Evolutionary conservation across 2,797 vertebrate genomes (phyloP).

Genomic region (Spea hammondii): DNA sequence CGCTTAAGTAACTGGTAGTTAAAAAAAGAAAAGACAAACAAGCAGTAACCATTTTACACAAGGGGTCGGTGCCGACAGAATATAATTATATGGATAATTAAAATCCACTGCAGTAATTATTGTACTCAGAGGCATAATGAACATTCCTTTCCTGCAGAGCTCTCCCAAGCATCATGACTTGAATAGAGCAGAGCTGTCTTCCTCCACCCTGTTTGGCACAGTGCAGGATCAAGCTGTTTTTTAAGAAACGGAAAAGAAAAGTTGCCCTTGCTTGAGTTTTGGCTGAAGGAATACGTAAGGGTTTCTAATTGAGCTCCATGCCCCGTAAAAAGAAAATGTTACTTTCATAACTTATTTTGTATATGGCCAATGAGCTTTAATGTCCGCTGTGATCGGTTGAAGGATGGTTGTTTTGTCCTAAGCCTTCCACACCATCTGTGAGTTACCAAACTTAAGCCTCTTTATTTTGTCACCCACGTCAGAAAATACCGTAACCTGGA

Average conservation of each 20-base stretch:
- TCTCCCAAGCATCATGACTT: constrained; percentile 49
- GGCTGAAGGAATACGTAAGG: constrained; percentile 45
- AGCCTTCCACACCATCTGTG: constrained; percentile 8
- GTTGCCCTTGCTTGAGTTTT: constrained; percentile 40
- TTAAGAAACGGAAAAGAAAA: constrained; percentile 45
- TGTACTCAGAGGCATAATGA: constrained; percentile 14
- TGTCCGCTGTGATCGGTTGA: neutral
- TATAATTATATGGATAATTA: constrained; percentile 48
- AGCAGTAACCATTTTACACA: constrained; percentile 15
- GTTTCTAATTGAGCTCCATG: constrained; percentile 28
- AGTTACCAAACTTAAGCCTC: constrained; percentile 7
- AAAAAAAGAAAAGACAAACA: neutral
- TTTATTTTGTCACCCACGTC: constrained; percentile 3
- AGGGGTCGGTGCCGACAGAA: constrained; percentile 19
- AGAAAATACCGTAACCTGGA: constrained; percentile 27
- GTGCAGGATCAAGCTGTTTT: constrained; percentile 41
- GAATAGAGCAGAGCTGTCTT: constrained; percentile 50
- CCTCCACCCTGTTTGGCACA: constrained; percentile 37
- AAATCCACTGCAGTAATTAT: constrained; percentile 48
- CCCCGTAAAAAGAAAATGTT: constrained; percentile 31
- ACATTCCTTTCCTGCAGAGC: constrained; percentile 32
- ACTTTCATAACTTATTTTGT: constrained; percentile 41
- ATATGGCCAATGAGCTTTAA: neutral
- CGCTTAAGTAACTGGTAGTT: neutral
- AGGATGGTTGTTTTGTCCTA: neutral